Conservation (phyloP, 2,113 vertebrate genomes). For the Hassar affinis region DNA sequence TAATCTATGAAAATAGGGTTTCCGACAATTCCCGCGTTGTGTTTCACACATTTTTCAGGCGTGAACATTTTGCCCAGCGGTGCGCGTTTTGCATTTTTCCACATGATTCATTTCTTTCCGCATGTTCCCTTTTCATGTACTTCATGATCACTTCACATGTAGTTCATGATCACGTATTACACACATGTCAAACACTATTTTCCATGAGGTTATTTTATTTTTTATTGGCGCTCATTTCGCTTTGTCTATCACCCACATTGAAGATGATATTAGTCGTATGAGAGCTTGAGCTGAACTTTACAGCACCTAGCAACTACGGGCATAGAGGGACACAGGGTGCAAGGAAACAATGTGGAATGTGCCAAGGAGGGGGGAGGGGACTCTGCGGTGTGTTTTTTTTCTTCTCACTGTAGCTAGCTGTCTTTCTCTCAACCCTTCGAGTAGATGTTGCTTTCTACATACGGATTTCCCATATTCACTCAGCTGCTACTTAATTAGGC, state of each 20-base stretch:
- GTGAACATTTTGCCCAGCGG: neutral
- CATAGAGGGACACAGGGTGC: conserved; percentile 59
- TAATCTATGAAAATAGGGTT: neutral
- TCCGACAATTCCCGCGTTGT: conserved; percentile 52
- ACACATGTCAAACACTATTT: neutral
- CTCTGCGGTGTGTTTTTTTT: conserved; percentile 50
- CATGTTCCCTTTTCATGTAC: too few relatives aligned
- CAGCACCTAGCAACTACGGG: conserved; percentile 37
- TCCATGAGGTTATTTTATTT: neutral
- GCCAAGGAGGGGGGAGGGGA: conserved; percentile 43
- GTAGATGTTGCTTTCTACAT: neutral
- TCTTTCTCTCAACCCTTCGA: conserved; percentile 46
- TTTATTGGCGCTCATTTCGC: neutral
- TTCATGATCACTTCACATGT: neutral
- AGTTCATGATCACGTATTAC: neutral
- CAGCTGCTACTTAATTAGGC: neutral
- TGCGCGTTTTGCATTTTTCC: neutral
- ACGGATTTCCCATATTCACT: neutral
- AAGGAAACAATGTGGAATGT: conserved; percentile 58
- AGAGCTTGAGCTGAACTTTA: conserved; percentile 29
- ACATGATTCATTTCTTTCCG: neutral
- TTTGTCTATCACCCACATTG: neutral
- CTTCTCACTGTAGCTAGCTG: conserved; percentile 49
- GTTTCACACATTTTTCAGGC: neutral
- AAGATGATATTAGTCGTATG: conserved; percentile 15